phyloP scores from a whole-genome alignment of 2,888 invertebrate species.

The Agrochola circellaris region DNA sequence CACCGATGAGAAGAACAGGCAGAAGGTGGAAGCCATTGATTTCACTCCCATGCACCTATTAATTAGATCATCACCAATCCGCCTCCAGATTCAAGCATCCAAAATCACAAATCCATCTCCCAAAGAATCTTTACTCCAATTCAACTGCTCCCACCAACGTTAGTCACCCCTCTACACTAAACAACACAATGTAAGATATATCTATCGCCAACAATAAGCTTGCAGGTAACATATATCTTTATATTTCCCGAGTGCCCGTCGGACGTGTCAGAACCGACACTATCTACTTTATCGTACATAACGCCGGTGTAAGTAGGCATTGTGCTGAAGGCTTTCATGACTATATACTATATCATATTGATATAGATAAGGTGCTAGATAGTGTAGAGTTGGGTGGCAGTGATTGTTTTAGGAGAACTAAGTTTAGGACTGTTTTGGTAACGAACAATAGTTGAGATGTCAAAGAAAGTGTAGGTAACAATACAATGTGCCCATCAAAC shows the following conservation, averaged over 20 bases:
- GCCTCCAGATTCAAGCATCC: neutral
- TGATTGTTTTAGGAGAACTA: conserved; percentile 36
- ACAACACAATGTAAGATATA: conserved; percentile 8
- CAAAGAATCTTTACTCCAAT: neutral
- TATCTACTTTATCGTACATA: conserved; percentile 32
- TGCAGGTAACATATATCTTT: conserved; percentile 49
- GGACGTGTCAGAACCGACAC: conserved; percentile 52
- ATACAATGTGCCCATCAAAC: neutral
- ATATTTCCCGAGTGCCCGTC: conserved; percentile 42
- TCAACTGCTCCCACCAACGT: neutral
- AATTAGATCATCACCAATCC: neutral
- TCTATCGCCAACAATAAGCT: conserved; percentile 41
- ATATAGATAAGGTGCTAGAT: conserved; percentile 18
- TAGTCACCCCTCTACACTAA: neutral
- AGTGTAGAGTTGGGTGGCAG: conserved; percentile 9
- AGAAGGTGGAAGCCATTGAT: no score
- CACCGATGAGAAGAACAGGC: no score
- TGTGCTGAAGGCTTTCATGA: conserved; percentile 48
- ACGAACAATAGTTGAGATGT: neutral
- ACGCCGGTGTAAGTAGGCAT: conserved; percentile 37
- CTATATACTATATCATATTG: conserved; percentile 29
- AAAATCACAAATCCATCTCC: neutral
- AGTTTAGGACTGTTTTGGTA: conserved; percentile 10
- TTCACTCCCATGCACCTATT: no score
- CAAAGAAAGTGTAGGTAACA: neutral